phyloP scores from a whole-genome alignment of 2,888 invertebrate genomes.

The Amiota mariae region DNA sequence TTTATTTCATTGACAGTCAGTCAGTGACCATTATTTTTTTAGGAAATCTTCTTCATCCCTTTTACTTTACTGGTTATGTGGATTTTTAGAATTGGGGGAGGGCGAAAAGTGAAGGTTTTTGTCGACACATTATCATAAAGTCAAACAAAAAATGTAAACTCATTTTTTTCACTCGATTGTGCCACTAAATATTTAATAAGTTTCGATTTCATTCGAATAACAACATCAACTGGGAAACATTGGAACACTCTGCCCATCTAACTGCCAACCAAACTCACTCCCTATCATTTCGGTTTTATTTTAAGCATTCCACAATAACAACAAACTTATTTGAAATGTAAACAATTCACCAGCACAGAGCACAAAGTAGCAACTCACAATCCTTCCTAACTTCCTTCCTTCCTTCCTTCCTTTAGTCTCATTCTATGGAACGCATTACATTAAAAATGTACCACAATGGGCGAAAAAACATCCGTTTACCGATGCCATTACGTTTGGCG shows the following conservation, averaged over 20 bases:
- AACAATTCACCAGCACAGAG: conserved; percentile 33
- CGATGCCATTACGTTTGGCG: conserved; percentile 38
- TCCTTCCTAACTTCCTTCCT: too few species aligned
- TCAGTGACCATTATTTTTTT: conserved; percentile 32
- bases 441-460: conserved; percentile 68
- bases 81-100: background rate
- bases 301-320: conserved; percentile 37
- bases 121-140: conserved; percentile 66
- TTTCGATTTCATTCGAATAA: conserved; percentile 67
- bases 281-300: conserved; percentile 8
- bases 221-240: conserved; percentile 16
- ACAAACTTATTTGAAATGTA: conserved; percentile 39
- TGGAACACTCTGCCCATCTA: conserved; percentile 29
- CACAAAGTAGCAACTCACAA: too few species aligned
- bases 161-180: conserved; percentile 54
- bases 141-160: conserved; percentile 64
- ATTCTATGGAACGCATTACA: conserved; percentile 44
- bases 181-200: conserved; percentile 72
- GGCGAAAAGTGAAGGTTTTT: background rate
- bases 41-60: conserved; percentile 6
- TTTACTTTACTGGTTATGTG: conserved; percentile 18
- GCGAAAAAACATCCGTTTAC: conserved; percentile 56
- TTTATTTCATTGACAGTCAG: conserved; percentile 11
- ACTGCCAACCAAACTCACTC: background rate
- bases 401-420: too few species aligned